phyloP scores from a whole-genome alignment of 2,888 invertebrate genomes.

The Watsonalla cultraria region DNA sequence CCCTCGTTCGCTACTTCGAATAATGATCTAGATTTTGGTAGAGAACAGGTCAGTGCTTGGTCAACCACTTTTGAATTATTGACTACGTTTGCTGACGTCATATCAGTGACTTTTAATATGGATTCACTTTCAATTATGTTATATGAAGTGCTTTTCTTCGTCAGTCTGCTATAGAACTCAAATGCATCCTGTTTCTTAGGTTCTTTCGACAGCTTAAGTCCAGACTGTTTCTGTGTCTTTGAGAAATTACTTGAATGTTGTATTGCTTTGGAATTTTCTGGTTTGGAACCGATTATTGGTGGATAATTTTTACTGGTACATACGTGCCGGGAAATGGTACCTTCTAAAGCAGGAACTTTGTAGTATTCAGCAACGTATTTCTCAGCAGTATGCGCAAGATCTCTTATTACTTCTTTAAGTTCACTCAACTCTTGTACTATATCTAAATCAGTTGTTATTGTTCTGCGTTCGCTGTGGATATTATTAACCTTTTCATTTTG shows the following conservation, averaged over 20 bases:
- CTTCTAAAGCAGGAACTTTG: constrained; percentile 1
- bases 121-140: constrained; percentile 62
- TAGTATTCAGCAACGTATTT: constrained; percentile 38
- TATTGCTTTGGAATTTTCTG: constrained; percentile 29
- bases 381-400: constrained; percentile 42
- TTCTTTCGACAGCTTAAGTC: constrained; percentile 40
- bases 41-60: constrained; percentile 25
- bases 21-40: constrained; percentile 39
- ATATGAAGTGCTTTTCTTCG: constrained; percentile 54
- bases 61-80: constrained; percentile 15
- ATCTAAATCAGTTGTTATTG: constrained; percentile 28
- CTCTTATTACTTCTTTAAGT: constrained; percentile 44
- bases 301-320: constrained; percentile 1
- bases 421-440: constrained; percentile 48
- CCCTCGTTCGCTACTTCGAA: constrained; percentile 31
- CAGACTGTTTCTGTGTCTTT: constrained; percentile 28
- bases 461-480: constrained; percentile 16
- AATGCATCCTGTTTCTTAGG: constrained; percentile 29
- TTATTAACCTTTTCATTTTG: constrained; percentile 6
- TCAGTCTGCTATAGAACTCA: constrained; percentile 32
- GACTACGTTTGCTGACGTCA: constrained; percentile 44
- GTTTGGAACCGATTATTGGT: constrained; percentile 5
- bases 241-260: constrained; percentile 35
- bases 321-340: constrained; percentile 1
- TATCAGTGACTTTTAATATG: constrained; percentile 59